Base-by-base conservation (phyloP, 2,888 invertebrate species). In the Lepetodrilus schrolli region DNA sequence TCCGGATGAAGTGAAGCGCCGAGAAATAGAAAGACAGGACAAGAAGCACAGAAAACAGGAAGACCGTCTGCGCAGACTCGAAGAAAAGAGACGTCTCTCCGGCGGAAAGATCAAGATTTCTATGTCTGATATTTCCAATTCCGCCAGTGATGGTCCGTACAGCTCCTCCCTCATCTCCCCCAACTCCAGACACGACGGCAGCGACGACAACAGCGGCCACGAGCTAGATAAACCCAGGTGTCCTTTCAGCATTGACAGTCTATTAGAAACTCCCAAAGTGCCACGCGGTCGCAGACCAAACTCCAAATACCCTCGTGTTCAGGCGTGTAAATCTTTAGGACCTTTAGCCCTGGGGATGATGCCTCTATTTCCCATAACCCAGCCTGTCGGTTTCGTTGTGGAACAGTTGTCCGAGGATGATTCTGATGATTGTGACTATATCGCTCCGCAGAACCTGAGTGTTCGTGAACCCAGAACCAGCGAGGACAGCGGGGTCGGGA, bases 1-100 rank as follows among this genome's bases (percentile, higher is more conserved):
- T 36, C 96, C 96, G 10, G 96, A 90, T 5, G 91, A 91, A 79
- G 87, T 91, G 21, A 84, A 89, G 74, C 81, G 87, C 34, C 81
- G 90, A 66, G 92, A 92, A 74, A 77, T 84, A 47, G 90, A 91
- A 66, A 82, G 90, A 48, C 50, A 84, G 70, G 91, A 91, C 75
- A 90, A 88, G 82, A 91, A 98, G 92, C 92, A 96, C 88, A 94
- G 95, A 88, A 98, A 98, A 91, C 97, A 97, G 84, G 93, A 96
- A 83, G 97, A 98, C 90, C 93, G 98, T 76, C 94, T 96, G 73
- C 80, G 79, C 51, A 83, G 83, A 71, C 70, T 84, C 81, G 66
- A 86, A 75, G 77, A 81, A 78, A 76, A 74, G 70, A 79, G 81
- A 36, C 78, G 70, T 74, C 75, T 47, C 5, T 20, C 74, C 21